Base-by-base conservation (phyloP, 92 coral and sea anemone species). In the Bergia sp. region DNA sequence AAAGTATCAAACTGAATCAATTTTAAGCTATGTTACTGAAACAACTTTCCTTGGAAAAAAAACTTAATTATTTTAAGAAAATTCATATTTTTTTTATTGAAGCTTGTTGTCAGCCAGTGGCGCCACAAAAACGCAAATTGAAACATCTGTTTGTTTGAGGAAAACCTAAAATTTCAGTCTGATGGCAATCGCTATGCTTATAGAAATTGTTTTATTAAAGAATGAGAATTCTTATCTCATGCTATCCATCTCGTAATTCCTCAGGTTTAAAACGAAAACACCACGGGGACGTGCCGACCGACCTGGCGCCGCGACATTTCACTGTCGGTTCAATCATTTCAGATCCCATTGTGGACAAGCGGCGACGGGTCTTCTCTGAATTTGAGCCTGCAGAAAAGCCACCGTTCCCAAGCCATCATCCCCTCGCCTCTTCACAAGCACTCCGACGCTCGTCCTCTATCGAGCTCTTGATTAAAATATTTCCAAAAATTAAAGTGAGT, bases 401-500 rank as follows among this genome's bases (percentile, higher is more conserved):
- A 20, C 57, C 95, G 4, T 77, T 95, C 23, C 83, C 91, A 15
- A 49, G 45, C 43, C 86, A 87, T 20, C 94, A 86, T 16, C 90
- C 89, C 1, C 81, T 93, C 10, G 73, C 94, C 8, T 86, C 88
- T 71, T 86, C 96, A 1, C 99, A 93, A 40, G 78, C 88, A 44
- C 72, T 80, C 37, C 90, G 98, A 3, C 98, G 99, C 3, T 93
- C 98, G 5, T 92, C 98, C 67, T 93, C 96, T 7, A 95, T 96
- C 38, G 99, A 97, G 90, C 97, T 97, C 16, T 87, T 97, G 11
- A 93, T 97, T 80, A 95, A 98, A 39, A 92, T 97, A 44, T 97
- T 97, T 82, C 99, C 99, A 57, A 97, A 95, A 86, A 97, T 97
- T 44, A 97, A 97, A 91, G 94, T 94, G 73, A 95, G 96, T 89